phyloP scores from a whole-genome alignment of 2,113 vertebrate species.

The Antechinus stuartii region DNA sequence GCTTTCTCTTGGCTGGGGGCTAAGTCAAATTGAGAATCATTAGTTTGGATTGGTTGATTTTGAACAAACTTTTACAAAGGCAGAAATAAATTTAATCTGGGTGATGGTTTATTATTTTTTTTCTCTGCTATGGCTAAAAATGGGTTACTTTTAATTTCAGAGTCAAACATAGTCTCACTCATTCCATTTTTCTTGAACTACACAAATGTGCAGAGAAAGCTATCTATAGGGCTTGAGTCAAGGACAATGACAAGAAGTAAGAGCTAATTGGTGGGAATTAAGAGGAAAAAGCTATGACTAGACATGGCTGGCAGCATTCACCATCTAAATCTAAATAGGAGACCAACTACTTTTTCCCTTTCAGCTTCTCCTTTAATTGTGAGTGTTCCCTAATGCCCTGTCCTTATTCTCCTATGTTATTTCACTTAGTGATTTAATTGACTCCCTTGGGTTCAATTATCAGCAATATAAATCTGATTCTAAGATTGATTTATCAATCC shows the following conservation, averaged over 20 bases:
- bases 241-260: background rate
- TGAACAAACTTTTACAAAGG: background rate
- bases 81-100: background rate
- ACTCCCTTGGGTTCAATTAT: background rate
- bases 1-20: background rate
- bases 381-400: background rate
- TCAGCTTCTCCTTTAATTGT: background rate
- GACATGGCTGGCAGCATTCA: background rate
- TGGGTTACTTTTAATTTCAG: background rate
- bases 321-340: background rate
- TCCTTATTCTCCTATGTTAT: background rate
- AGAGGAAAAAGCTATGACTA: background rate
- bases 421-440: background rate
- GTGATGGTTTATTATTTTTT: background rate
- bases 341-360: background rate
- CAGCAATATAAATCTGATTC: background rate
- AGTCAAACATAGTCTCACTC: background rate
- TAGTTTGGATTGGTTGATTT: background rate
- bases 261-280: background rate
- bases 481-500: background rate
- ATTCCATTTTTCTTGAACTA: background rate
- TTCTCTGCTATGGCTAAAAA: background rate
- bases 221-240: background rate
- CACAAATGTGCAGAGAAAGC: background rate
- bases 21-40: background rate